Evolutionary conservation across 2,113 vertebrate genomes (phyloP).

Genomic region (Cyprinodon tularosa): DNA sequence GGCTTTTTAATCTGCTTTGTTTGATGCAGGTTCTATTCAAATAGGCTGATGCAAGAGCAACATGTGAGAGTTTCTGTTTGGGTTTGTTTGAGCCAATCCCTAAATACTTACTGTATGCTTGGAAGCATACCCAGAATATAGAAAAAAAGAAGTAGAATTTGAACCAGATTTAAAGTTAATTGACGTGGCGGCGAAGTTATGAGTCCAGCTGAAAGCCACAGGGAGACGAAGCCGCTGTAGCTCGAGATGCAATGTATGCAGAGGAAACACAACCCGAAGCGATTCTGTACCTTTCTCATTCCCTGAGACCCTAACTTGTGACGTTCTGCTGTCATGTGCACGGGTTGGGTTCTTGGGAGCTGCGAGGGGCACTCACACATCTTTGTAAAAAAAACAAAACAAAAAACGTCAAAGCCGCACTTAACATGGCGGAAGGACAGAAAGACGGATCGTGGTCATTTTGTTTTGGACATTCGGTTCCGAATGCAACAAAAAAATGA

Average conservation of each 20-base stretch:
- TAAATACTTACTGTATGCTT: slow-evolving; percentile 12
- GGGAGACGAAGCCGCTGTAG: slow-evolving; percentile 52
- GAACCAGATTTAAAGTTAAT: not conserved
- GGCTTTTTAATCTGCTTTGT: slow-evolving; percentile 9
- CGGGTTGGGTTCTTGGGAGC: slow-evolving; percentile 99
- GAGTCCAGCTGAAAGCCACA: slow-evolving; percentile 47
- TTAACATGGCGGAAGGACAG: slow-evolving; percentile 54
- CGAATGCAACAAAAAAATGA: slow-evolving; percentile 10
- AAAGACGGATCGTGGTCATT: slow-evolving; percentile 27
- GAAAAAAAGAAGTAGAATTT: too few species aligned
- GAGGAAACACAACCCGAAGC: slow-evolving; percentile 38
- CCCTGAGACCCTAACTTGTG: slow-evolving; percentile 99
- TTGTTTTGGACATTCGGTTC: slow-evolving; percentile 38
- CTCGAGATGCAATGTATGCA: slow-evolving; percentile 27
- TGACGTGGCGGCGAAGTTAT: slow-evolving; percentile 25
- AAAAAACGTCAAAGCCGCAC: slow-evolving; percentile 8
- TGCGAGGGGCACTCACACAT: slow-evolving; percentile 93
- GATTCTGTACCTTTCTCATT: slow-evolving; percentile 93
- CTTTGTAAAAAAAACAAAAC: slow-evolving; percentile 60
- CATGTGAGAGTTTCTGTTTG: slow-evolving; percentile 51
- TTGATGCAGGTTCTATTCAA: not conserved
- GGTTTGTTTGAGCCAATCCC: slow-evolving; percentile 46
- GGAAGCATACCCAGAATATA: not conserved
- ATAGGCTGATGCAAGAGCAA: slow-evolving; percentile 48
- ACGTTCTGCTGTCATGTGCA: slow-evolving; percentile 98